Conservation (phyloP, 2,888 invertebrate species). For the Incurvaria masculella region DNA sequence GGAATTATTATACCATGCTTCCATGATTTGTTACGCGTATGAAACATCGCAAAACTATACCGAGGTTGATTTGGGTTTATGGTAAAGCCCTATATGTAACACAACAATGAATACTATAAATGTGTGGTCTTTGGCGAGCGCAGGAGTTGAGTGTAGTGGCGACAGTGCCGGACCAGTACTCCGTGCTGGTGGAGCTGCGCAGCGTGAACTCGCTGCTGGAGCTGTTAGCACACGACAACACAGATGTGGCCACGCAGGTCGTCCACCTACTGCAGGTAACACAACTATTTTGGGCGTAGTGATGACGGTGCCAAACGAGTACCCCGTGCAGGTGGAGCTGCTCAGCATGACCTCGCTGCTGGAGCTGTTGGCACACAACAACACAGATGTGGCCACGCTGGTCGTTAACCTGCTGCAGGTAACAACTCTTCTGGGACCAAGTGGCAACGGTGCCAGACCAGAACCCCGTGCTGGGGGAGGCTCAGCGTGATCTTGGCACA, state of each 20-base stretch:
- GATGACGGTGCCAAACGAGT: conserved; percentile 94
- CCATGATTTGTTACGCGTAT: no score
- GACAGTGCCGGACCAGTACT: conserved; percentile 94
- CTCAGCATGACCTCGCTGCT: conserved; percentile 88
- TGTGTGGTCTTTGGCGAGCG: conserved; percentile 47
- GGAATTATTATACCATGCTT: no score
- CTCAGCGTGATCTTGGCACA: conserved; percentile 88
- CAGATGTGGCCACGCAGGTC: conserved; percentile 83
- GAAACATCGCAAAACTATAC: no score
- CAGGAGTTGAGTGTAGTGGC: conserved; percentile 92
- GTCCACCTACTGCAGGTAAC: conserved; percentile 65
- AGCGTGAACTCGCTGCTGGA: conserved; percentile 90
- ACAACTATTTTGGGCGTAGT: conserved; percentile 92
- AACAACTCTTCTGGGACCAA: conserved; percentile 85
- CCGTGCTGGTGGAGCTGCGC: conserved; percentile 83
- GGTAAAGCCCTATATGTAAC: no score
- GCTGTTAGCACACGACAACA: conserved; percentile 93
- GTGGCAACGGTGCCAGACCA: conserved; percentile 95
- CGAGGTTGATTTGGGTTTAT: no score
- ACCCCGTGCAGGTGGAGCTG: conserved; percentile 85
- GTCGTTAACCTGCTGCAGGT: conserved; percentile 68
- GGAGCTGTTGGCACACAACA: conserved; percentile 92
- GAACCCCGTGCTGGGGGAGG: conserved; percentile 85
- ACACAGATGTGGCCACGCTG: conserved; percentile 87
- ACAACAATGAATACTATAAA: no score